Conservation (phyloP, 2,797 vertebrate species). For the Acipenser ruthenus region DNA sequence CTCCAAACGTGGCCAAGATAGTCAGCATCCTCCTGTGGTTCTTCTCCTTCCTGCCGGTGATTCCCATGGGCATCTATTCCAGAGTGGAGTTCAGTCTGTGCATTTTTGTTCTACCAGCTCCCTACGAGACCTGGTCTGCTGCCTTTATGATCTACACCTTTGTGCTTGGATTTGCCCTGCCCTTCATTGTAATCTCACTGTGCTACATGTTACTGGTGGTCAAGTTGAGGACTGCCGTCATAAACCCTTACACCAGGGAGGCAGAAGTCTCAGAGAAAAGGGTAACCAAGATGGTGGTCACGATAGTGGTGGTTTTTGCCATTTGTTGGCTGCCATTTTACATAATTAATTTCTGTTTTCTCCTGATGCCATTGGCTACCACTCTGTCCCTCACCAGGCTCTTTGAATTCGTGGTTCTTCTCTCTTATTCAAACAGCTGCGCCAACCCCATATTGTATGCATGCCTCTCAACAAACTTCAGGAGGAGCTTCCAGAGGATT, state of each 20-base stretch:
- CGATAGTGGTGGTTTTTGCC: slow-evolving; percentile 53
- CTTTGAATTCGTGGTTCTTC: slow-evolving; percentile 55
- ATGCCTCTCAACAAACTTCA: slow-evolving; percentile 55
- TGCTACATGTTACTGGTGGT: slow-evolving; percentile 48
- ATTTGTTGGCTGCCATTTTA: slow-evolving; percentile 69
- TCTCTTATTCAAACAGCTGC: slow-evolving; percentile 69
- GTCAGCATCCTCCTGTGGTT: slow-evolving; percentile 53
- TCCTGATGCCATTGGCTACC: slow-evolving; percentile 22
- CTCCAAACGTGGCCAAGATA: slow-evolving; percentile 44
- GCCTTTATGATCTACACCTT: slow-evolving; percentile 58
- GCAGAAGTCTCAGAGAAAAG: slow-evolving; percentile 45
- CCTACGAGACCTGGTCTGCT: slow-evolving; percentile 43
- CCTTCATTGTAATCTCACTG: slow-evolving; percentile 47
- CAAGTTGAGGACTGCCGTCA: slow-evolving; percentile 32
- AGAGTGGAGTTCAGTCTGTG: slow-evolving; percentile 41
- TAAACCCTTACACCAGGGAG: slow-evolving; percentile 22
- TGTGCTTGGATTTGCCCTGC: slow-evolving; percentile 55
- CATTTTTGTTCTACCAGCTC: slow-evolving; percentile 29
- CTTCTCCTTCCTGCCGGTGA: slow-evolving; percentile 54
- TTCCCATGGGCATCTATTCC: slow-evolving; percentile 63
- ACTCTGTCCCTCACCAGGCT: slow-evolving; percentile 33
- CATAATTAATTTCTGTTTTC: slow-evolving; percentile 56
- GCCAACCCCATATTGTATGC: slow-evolving; percentile 65
- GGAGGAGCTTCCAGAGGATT: slow-evolving; percentile 49
- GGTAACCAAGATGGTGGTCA: slow-evolving; percentile 60